Conservation (phyloP, 2,797 vertebrate species). For the Lithobates pipiens region DNA sequence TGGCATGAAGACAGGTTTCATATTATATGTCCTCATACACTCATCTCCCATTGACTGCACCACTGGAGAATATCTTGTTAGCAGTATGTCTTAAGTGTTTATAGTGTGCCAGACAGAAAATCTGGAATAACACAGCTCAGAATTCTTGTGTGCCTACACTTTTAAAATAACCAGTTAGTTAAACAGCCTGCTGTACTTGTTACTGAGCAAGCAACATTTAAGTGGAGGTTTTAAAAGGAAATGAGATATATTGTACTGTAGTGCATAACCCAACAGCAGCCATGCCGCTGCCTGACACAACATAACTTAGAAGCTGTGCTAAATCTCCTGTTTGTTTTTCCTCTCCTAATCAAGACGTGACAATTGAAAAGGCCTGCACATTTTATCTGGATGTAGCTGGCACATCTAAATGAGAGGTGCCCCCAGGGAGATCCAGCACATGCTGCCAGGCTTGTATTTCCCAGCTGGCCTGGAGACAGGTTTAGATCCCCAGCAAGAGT, state of each 20-base stretch:
- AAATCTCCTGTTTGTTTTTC: too few species aligned
- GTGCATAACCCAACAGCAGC: neutral
- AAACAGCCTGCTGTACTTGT: slow-evolving; percentile 10
- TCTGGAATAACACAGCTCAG: slow-evolving; percentile 43
- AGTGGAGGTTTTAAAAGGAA: neutral
- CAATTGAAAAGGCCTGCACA: too few species aligned
- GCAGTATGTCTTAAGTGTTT: slow-evolving; percentile 50
- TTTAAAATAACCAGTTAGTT: slow-evolving; percentile 42
- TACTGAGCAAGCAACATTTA: neutral
- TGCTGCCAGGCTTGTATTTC: too few species aligned
- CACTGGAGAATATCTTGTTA: slow-evolving; percentile 51
- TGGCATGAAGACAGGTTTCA: slow-evolving; percentile 43
- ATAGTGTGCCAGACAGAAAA: slow-evolving; percentile 49
- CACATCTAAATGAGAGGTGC: too few species aligned
- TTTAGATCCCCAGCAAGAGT: too few species aligned
- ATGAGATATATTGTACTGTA: neutral
- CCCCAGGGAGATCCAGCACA: too few species aligned
- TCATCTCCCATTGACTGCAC: slow-evolving; percentile 48
- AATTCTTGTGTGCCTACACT: slow-evolving; percentile 41
- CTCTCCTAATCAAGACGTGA: too few species aligned
- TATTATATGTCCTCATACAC: slow-evolving; percentile 48
- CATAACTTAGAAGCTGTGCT: too few species aligned
- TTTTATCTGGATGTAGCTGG: too few species aligned
- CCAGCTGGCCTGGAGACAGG: too few species aligned
- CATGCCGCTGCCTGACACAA: neutral